Evolutionary conservation across 1,140 invertebrate species (phyloP).

Genomic region (Nephotettix cincticeps): DNA sequence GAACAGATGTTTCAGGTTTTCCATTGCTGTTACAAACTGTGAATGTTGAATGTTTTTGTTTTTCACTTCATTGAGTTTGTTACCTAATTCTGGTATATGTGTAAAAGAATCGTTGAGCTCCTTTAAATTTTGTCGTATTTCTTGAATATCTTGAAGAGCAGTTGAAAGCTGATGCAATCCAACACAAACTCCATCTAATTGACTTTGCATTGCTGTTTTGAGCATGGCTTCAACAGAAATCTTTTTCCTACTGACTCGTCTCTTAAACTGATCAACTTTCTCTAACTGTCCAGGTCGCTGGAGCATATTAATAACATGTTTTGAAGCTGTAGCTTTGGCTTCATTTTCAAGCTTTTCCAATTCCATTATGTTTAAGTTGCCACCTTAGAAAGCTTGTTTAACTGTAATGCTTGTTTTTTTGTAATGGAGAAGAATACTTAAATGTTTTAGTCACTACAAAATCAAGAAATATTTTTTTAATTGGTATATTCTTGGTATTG

Average conservation of each 20-base stretch:
- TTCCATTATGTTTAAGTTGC: constrained; percentile 20
- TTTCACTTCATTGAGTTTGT: constrained; percentile 78
- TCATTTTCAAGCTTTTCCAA: constrained; percentile 74
- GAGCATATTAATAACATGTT: constrained; percentile 91
- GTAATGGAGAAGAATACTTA: neutral
- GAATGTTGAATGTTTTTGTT: constrained; percentile 93
- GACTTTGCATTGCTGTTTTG: constrained; percentile 98
- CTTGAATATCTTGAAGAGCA: constrained; percentile 77
- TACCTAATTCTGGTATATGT: constrained; percentile 67
- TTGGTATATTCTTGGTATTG: neutral
- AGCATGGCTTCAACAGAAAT: constrained; percentile 95
- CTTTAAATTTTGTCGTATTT: constrained; percentile 61
- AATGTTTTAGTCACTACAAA: neutral
- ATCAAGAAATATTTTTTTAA: neutral
- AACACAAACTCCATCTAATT: constrained; percentile 92
- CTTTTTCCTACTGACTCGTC: constrained; percentile 76
- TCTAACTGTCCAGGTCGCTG: constrained; percentile 94
- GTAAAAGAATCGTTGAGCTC: constrained; percentile 64
- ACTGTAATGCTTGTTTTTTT: neutral
- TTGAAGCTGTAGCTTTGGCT: constrained; percentile 78
- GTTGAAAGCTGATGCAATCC: constrained; percentile 88
- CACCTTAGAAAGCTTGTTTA: neutral
- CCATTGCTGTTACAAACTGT: constrained; percentile 95
- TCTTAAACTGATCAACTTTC: constrained; percentile 89
- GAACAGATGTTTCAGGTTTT: constrained; percentile 98